Base-by-base conservation (phyloP, 1,140 invertebrate genomes). In the Nephotettix cincticeps region DNA sequence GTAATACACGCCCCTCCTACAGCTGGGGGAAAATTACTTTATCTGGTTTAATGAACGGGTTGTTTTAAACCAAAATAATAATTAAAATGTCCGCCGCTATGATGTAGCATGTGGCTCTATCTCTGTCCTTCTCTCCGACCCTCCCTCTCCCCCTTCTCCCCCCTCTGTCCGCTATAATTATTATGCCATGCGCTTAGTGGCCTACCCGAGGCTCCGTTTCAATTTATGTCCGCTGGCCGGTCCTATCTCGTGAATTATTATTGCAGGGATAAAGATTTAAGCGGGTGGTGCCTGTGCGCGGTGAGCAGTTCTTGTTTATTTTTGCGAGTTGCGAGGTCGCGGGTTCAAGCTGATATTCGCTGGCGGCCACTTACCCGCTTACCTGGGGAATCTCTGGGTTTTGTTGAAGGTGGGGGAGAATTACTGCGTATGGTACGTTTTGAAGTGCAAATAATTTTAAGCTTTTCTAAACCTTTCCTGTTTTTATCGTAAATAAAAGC, bases 51-150 rank as follows among this genome's bases (percentile, higher is more conserved):
- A 64, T 64, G 61, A 64, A 64, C 61, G 61, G 61, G 61, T 64
- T 64, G 61, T 64, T 64, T 64, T 64, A 28, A 64, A 64, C 61
- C 61, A 32, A 64, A 64, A 64, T 64, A 64, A 64, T 64, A 64
- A 64, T 64, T 64, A 64, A 64, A 64, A 64, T 64, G 61, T 64
- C 61, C 28, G 61, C 2, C 61, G n/a, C 1, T n/a, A 64, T 64
- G 61, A 64, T 64, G 61, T 30, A 64, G 61, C 61, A 64, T 32
- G 47, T 51, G 47, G 47, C 47, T n/a, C n/a, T 51, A 51, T 51
- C 47, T 51, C 47, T 51, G 19, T 51, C 47, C 21, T 21, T 51
- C 14, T 51, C 47, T 51, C 3, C 21, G 6, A 4, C 4, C 47
- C 47, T 51, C 47, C 47, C 47, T n/a, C n/a, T n/a, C 47, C n/a